Percentiles rank a stretch among this genome's conserved stretches.
phyloP scores from a whole-genome alignment of 2,113 vertebrate genomes.

The Rhipidura dahli region DNA sequence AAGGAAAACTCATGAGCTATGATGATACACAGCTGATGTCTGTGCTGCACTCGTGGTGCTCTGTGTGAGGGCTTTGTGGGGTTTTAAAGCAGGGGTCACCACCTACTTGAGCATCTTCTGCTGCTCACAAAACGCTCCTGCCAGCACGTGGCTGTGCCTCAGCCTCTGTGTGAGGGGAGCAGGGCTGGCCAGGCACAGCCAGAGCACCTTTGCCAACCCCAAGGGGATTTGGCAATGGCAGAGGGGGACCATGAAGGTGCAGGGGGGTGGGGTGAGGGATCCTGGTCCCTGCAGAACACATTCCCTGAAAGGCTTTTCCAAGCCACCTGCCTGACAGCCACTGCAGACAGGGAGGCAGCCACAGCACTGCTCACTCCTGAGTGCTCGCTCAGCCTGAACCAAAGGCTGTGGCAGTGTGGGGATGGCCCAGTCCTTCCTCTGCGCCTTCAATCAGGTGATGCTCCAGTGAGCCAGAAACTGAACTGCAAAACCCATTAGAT shows the following conservation, averaged over 20 bases:
- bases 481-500: not conserved
- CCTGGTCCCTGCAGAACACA: not conserved
- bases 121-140: not conserved
- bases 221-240: not conserved
- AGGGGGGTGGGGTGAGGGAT: not conserved
- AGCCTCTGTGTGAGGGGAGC: not conserved
- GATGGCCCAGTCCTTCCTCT: not conserved
- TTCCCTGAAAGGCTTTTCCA: not conserved
- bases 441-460: not conserved
- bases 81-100: not conserved
- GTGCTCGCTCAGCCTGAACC: not conserved
- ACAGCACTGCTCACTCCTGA: fast-evolving
- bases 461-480: slow-evolving; percentile 32
- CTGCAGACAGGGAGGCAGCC: not conserved
- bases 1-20: not conserved
- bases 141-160: fast-evolving
- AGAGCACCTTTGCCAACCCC: not conserved
- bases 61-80: not conserved
- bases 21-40: not conserved
- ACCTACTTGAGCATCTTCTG: not conserved
- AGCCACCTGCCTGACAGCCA: not conserved
- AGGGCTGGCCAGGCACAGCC: not conserved
- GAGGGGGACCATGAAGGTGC: not conserved
- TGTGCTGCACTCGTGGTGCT: not conserved
- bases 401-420: not conserved